phyloP scores from a whole-genome alignment of 1,140 invertebrate genomes.

The Psilanteris sp. region DNA sequence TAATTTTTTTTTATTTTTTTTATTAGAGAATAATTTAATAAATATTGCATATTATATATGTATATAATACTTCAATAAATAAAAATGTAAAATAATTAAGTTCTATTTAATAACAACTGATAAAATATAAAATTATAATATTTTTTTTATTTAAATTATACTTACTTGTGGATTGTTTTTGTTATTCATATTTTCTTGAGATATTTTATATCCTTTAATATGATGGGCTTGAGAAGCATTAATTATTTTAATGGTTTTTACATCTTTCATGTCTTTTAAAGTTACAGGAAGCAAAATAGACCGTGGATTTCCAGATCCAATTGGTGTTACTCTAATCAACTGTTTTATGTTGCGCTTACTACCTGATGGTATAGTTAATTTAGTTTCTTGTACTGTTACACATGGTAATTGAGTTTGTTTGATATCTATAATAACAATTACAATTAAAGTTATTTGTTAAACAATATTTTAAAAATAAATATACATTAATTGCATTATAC shows the following conservation, averaged over 20 bases:
- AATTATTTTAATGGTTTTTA: slow-evolving; percentile 86
- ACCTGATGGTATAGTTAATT: slow-evolving; percentile 66
- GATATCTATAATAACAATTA: slow-evolving; percentile 38
- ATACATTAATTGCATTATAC: too few relatives aligned
- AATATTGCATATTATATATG: too few relatives aligned
- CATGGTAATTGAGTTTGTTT: slow-evolving; percentile 25
- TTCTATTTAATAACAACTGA: too few relatives aligned
- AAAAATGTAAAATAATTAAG: too few relatives aligned
- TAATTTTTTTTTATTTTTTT: too few relatives aligned
- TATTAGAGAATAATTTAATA: too few relatives aligned
- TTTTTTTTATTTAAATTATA: too few relatives aligned
- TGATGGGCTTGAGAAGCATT: slow-evolving; percentile 81
- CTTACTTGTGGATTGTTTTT: slow-evolving; percentile 70
- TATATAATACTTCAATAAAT: too few relatives aligned
- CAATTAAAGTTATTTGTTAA: too few relatives aligned
- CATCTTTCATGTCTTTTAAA: slow-evolving; percentile 85
- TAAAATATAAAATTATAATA: too few relatives aligned
- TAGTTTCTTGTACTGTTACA: slow-evolving; percentile 50
- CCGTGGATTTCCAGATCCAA: slow-evolving; percentile 80
- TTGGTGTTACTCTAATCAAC: slow-evolving; percentile 74
- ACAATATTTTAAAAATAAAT: too few relatives aligned
- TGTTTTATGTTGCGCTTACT: slow-evolving; percentile 72
- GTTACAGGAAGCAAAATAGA: slow-evolving; percentile 85
- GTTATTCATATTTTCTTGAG: slow-evolving; percentile 70
- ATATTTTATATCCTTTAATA: slow-evolving; percentile 73